Base-by-base conservation (phyloP, 2,797 vertebrate species). In the Melanotaenia boesemani region DNA sequence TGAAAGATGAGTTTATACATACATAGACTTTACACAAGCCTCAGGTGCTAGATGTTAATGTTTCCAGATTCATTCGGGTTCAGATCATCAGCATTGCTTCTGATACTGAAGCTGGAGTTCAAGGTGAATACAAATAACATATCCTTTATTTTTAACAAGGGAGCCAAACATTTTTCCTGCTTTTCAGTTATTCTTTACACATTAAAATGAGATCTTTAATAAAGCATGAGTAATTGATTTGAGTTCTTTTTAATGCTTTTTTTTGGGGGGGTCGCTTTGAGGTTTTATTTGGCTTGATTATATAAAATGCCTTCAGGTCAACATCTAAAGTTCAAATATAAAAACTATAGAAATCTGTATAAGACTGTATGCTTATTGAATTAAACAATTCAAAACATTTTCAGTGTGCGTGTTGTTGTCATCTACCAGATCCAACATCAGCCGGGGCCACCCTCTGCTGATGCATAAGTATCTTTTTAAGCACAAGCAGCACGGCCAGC, bases 381-480 rank as follows among this genome's bases (percentile, higher is more conserved):
- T 65, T 63, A 74, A 87, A 63, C 9, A 0, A 63, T 57, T 60
- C 16, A 52, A 73, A 80, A 50, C 24, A 24, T 26, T 13, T 50
- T 69, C 20, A 0, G 34, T 71, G 48, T 58, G 55, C 80, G 28
- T 59, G 60, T 12, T 46, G 26, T n/a, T 74, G 37, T 91, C 63
- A 90, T 65, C 76, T 76, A 32, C 66, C 78, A 11, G 84, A 85
- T 52, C 74, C 78, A 3, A 30, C 73, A 13, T 79, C 41, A 2
- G 92, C 87, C 0, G 94, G 95, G 26, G 88, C 93, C 67, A 96
- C 93, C 69, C 91, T 93, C 82, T 91, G 93, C 65, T 92, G 93
- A 56, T 36, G 87, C 60, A 81, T 12, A 0, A 95, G 72, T 1
- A 93, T 30, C n/a, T 84, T 89, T 84, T 91, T 94, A 58, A 95